Percentiles rank a stretch among this genome's conserved stretches.
Evolutionary conservation across 2,888 invertebrate genomes (phyloP).

Genomic region (Drosophila prolongata): DNA sequence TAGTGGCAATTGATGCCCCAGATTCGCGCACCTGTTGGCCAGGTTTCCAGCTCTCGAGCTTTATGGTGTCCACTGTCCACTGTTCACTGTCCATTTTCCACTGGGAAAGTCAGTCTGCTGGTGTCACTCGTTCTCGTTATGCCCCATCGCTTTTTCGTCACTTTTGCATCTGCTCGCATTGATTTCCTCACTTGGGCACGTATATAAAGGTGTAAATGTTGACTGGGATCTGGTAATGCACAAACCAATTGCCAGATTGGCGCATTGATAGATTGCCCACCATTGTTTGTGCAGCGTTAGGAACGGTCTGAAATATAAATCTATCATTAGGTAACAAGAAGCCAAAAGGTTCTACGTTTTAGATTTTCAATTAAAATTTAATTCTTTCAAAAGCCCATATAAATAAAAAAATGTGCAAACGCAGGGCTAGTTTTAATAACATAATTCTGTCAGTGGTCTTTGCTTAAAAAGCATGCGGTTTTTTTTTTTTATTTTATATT

Average conservation of each 20-base stretch:
- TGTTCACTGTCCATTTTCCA: background rate
- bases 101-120: background rate
- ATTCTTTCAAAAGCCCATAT: too few species aligned
- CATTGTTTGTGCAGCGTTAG: slow-evolving; percentile 2
- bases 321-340: background rate
- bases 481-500: too few species aligned
- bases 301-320: background rate
- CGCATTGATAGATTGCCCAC: background rate
- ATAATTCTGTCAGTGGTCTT: too few species aligned
- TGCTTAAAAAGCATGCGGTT: too few species aligned
- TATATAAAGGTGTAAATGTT: slow-evolving; percentile 32
- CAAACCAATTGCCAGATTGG: slow-evolving; percentile 13
- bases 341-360: background rate
- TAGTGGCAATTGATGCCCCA: slow-evolving; percentile 75
- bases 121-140: slow-evolving; percentile 4
- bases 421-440: too few species aligned
- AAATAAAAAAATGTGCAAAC: too few species aligned
- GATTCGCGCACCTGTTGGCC: slow-evolving; percentile 72
- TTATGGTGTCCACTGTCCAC: background rate
- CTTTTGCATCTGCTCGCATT: slow-evolving; percentile 5
- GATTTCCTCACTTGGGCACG: slow-evolving; percentile 24
- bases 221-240: slow-evolving; percentile 31
- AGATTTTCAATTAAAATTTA: background rate
- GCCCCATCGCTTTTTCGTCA: background rate
- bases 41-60: slow-evolving; percentile 5